Percentiles rank a stretch among this genome's conserved stretches.
These are phyloP conservation scores for Adelges cooleyi DNA, from an alignment of 1,140 invertebrate species.

Conservation along the genomic window DNA sequence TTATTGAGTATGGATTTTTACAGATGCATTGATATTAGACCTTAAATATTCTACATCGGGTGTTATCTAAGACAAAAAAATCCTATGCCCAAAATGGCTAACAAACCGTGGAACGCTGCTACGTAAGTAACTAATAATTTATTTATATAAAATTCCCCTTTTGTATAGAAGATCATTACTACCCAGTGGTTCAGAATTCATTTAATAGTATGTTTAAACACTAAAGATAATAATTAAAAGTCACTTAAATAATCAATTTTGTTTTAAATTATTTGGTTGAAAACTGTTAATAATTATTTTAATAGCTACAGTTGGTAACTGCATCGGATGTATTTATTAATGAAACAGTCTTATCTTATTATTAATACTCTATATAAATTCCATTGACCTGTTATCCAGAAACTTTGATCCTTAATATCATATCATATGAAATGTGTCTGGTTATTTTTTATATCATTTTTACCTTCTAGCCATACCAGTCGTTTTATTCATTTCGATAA, in stretches of 20 bases:
- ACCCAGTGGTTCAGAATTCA: too few relatives aligned
- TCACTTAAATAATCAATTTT: too few relatives aligned
- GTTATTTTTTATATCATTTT: constrained; percentile 1
- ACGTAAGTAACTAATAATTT: constrained; percentile 7
- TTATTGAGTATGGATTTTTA: neutral
- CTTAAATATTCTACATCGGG: neutral
- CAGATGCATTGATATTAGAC: constrained; percentile 2
- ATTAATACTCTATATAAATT: constrained; percentile 5
- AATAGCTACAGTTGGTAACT: too few relatives aligned
- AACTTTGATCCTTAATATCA: constrained; percentile 25
- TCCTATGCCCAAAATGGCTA: constrained; percentile 21
- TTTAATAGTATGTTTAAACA: too few relatives aligned
- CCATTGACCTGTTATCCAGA: constrained; percentile 4
- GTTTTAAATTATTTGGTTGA: too few relatives aligned
- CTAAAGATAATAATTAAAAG: too few relatives aligned
- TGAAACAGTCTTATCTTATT: too few relatives aligned
- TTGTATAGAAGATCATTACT: too few relatives aligned
- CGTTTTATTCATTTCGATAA: neutral
- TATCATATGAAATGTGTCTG: neutral
- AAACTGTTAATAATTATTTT: too few relatives aligned
- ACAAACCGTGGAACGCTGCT: constrained; percentile 30
- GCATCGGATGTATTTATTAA: too few relatives aligned
- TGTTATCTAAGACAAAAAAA: constrained; percentile 1
- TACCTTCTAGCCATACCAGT: too few relatives aligned
- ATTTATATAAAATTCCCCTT: too few relatives aligned